Base-by-base conservation (phyloP, 1,140 invertebrate genomes). In the Drosophila bifasciata region DNA sequence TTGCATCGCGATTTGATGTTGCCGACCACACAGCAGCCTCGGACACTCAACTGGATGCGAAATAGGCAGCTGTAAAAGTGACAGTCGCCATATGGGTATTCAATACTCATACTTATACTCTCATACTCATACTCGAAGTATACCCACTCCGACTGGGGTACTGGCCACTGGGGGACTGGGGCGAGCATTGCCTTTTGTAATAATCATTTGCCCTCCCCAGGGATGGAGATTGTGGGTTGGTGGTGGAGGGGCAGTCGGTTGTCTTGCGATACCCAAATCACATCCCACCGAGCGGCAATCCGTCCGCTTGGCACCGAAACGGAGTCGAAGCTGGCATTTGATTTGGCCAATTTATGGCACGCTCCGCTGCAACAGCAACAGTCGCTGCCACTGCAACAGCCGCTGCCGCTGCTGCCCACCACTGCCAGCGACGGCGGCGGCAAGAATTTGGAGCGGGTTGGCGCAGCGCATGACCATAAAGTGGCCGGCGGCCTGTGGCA, bases 341-440 rank as follows among this genome's bases (percentile, higher is more conserved):
- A 85, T 68, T 89, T 85, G 88, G 77, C 68, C 85, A 89, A 89
- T 85, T 89, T 89, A 89, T 89, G 85, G 85, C 85, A 89, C 85
- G 85, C 80, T 89, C 77, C 85, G 75, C 76, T 74, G 60, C 70
- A 45, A 8, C 25, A 9, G 28, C 28, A 9, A 3, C 28, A 3
- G 28, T 8, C 25, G 2, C 25, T 28, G 25, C 75, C 23, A n/a
- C n/a, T n/a, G n/a, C n/a, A n/a, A 5, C 23, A 2, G 28, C 28
- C 8, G 9, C 28, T 11, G 9, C 11, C 3, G 32, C 32, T 13
- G 32, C 75, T 74, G 60, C 70, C 50, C 44, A 49, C 49, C 32
- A 61, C 40, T 5, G 40, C n/a, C n/a, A 49, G 45, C 44, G 48
- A 45, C 32, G 64, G 32, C 7, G 44, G 53, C 7, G 13, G 23